Percentiles rank a stretch among this genome's conserved stretches.
phyloP scores from a whole-genome alignment of 2,113 vertebrate species.

The Ceyx melanurus region DNA sequence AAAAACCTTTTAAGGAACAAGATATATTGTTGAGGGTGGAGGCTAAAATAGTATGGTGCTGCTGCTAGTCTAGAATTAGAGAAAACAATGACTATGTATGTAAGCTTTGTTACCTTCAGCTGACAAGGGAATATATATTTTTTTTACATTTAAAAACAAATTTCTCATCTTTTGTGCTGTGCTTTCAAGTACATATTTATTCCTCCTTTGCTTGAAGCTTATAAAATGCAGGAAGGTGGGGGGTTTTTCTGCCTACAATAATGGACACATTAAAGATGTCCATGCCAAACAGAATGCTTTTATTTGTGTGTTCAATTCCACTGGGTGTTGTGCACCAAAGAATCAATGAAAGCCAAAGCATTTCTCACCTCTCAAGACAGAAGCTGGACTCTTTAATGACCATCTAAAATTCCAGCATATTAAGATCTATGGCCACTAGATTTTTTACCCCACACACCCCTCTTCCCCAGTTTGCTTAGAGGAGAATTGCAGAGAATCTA shows the following conservation, averaged over 20 bases:
- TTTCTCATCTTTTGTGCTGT: background rate
- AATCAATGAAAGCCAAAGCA: background rate
- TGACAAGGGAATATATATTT: background rate
- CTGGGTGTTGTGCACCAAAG: background rate
- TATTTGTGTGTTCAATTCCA: background rate
- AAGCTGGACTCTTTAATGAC: background rate
- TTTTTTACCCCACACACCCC: background rate
- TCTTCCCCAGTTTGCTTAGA: background rate
- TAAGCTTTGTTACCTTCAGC: background rate
- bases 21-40: background rate
- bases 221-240: background rate
- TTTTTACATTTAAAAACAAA: background rate
- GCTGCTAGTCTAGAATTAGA: constrained; percentile 21
- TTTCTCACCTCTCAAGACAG: background rate
- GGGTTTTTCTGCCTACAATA: background rate
- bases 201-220: background rate
- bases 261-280: background rate
- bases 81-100: constrained; percentile 14
- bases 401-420: background rate
- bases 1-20: constrained; percentile 38
- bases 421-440: background rate
- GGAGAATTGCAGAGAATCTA: background rate
- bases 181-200: background rate
- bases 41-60: background rate
- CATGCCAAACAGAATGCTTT: background rate